phyloP scores from a whole-genome alignment of 2,797 vertebrate genomes.

The Phataginus tricuspis region DNA sequence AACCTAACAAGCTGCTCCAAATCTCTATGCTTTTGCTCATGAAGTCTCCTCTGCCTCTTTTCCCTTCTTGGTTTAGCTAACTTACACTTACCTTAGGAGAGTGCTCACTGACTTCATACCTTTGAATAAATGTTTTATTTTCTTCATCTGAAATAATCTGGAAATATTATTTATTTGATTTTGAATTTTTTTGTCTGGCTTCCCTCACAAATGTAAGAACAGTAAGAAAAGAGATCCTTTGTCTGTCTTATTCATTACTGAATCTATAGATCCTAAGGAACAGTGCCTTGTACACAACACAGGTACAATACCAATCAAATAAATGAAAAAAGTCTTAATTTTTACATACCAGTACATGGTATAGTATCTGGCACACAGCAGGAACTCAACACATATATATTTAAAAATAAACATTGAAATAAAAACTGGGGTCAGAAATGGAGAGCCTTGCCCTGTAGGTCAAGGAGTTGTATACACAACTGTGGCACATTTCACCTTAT shows the following conservation, averaged over 20 bases:
- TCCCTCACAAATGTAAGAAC: background rate
- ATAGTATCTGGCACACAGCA: background rate
- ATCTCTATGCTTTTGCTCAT: background rate
- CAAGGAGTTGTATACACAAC: background rate
- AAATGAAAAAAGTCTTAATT: background rate
- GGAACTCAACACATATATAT: background rate
- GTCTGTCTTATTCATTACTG: background rate
- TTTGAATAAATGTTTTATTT: background rate
- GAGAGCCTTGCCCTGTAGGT: background rate
- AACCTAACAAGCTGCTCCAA: background rate
- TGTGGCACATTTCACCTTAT: background rate
- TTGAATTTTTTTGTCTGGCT: background rate
- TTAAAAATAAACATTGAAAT: background rate
- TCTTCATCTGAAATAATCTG: background rate
- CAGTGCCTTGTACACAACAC: background rate
- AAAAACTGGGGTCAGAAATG: background rate
- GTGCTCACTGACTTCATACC: background rate
- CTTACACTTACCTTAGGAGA: background rate
- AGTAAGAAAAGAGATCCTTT: background rate
- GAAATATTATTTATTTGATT: slow-evolving; percentile 16
- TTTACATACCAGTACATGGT: background rate
- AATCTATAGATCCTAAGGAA: background rate
- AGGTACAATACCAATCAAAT: background rate
- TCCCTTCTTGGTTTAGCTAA: background rate
- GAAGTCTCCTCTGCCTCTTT: background rate